Evolutionary conservation across 1,140 invertebrate genomes (phyloP).

Genomic region (Neocloeon triangulifer): DNA sequence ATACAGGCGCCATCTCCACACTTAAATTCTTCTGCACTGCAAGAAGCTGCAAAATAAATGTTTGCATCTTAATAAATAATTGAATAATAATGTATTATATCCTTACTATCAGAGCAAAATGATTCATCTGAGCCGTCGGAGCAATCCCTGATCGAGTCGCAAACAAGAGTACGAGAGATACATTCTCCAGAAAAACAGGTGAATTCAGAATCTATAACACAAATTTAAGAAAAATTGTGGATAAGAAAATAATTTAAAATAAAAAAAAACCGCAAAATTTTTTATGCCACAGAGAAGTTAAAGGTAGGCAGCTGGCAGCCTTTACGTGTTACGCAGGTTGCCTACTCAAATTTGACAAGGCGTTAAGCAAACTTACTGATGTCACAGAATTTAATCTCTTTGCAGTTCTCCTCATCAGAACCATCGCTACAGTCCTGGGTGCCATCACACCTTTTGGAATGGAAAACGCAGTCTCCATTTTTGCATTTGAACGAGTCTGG

Average conservation of each 20-base stretch:
- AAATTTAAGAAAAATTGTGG: background rate
- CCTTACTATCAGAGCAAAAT: background rate
- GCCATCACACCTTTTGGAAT: conserved; percentile 3
- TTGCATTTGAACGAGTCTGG: conserved; percentile 15
- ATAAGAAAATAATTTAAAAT: no score
- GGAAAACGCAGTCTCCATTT: conserved; percentile 27
- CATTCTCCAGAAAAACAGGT: conserved; percentile 25
- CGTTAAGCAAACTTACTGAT: background rate
- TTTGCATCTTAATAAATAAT: no score
- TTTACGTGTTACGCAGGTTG: background rate
- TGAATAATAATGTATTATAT: background rate
- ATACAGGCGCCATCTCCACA: conserved; percentile 51
- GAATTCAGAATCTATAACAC: conserved; percentile 13
- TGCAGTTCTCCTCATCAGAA: conserved; percentile 12
- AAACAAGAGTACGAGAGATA: conserved; percentile 23
- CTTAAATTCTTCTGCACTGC: conserved; percentile 20
- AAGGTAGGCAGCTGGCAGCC: background rate
- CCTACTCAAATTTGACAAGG: background rate
- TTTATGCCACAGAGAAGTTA: no score
- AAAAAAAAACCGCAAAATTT: no score
- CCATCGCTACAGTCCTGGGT: conserved; percentile 11
- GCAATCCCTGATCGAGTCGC: conserved; percentile 29
- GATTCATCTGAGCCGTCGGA: conserved; percentile 2
- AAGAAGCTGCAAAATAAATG: no score
- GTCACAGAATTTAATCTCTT: conserved; percentile 1